These are phyloP conservation scores for Epinephelus cyanopodus DNA, from an alignment of 2,113 vertebrate species.

Conservation along the genomic window DNA sequence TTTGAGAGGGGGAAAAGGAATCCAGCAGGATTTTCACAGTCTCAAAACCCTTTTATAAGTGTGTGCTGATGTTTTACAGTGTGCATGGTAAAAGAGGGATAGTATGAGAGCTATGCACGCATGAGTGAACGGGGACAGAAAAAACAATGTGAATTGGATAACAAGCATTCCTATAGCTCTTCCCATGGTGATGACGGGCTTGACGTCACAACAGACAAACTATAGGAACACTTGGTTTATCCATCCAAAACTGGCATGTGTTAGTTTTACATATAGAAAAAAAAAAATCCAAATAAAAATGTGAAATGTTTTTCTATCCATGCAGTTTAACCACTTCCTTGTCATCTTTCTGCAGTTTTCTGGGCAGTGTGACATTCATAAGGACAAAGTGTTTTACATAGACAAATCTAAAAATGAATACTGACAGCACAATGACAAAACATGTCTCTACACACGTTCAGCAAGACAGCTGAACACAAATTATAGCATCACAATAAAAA, in stretches of 20 bases:
- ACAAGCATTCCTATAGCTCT: conserved; percentile 73
- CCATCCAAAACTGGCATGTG: not conserved
- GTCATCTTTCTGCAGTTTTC: not conserved
- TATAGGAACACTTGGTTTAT: conserved; percentile 30
- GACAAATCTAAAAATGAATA: not conserved
- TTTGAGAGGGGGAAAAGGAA: conserved; percentile 33
- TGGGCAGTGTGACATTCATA: not conserved
- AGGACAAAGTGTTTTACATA: not conserved
- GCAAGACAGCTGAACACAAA: not conserved
- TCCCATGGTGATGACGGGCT: conserved; percentile 56
- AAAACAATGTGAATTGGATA: conserved; percentile 43
- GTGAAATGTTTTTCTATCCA: not conserved
- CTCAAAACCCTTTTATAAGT: conserved; percentile 52
- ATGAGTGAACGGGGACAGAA: conserved; percentile 34
- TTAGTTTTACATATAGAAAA: not conserved
- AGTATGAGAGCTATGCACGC: conserved; percentile 35
- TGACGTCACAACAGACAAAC: conserved; percentile 40
- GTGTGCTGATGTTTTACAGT: conserved; percentile 76
- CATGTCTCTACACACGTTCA: not conserved
- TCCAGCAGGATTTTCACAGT: conserved; percentile 50
- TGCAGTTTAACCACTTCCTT: not conserved
- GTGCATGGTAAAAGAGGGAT: conserved; percentile 55
- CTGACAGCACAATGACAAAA: not conserved
- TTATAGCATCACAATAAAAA: not conserved
- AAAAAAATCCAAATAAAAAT: not conserved